A percentile compares a stretch with the other conserved stretches of the same genome.
phyloP scores from a whole-genome alignment of 2,113 vertebrate genomes.

The Strigops habroptila region DNA sequence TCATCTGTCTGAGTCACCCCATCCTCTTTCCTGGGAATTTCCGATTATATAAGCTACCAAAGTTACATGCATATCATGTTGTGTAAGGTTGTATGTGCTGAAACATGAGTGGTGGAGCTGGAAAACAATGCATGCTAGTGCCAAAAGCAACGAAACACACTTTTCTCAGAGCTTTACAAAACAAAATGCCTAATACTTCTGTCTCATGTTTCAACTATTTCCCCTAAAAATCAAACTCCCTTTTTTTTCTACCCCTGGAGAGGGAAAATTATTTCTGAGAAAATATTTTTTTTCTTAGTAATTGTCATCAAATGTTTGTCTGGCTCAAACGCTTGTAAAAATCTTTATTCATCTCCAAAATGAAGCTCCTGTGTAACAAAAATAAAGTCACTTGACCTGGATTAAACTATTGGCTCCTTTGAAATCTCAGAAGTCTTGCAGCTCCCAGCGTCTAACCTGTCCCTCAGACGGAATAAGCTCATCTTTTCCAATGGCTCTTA shows the following conservation, averaged over 20 bases:
- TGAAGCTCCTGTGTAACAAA: neutral
- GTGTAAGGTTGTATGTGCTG: neutral
- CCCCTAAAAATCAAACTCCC: neutral
- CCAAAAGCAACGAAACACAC: neutral
- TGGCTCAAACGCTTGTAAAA: neutral
- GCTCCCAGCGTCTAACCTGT: neutral
- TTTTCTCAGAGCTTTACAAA: neutral
- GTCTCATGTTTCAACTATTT: neutral
- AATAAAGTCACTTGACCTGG: neutral
- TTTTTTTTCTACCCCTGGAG: neutral
- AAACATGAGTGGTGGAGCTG: neutral
- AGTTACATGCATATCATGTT: neutral
- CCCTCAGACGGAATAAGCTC: neutral
- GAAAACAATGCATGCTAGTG: neutral
- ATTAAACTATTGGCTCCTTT: neutral
- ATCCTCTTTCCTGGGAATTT: neutral
- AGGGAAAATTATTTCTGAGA: neutral
- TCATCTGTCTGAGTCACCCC: neutral
- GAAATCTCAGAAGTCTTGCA: neutral
- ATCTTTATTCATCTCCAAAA: neutral
- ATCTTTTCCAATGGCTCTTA: neutral
- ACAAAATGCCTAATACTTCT: neutral
- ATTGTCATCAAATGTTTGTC: neutral
- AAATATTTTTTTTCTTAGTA: neutral
- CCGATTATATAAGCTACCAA: neutral